Evolutionary conservation across 2,797 vertebrate genomes (phyloP).

Genomic region (Protonibea diacanthus): DNA sequence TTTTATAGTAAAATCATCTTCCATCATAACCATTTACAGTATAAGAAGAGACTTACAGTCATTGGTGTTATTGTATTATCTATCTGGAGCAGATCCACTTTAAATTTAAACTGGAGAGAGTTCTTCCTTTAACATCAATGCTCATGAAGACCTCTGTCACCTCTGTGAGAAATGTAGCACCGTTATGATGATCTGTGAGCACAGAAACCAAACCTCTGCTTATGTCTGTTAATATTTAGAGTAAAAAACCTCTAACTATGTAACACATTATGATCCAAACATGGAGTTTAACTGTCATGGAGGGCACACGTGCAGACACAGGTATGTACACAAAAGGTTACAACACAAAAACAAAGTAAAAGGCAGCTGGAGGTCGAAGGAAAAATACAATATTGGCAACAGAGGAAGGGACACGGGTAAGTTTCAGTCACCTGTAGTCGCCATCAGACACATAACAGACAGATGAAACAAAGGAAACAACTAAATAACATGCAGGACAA

Average conservation of each 20-base stretch:
- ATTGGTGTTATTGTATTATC: too few relatives aligned
- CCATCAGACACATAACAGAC: too few relatives aligned
- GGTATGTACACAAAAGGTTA: too few relatives aligned
- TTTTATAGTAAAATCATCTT: neutral
- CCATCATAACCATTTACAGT: neutral
- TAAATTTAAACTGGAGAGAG: neutral
- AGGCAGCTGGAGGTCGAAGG: too few relatives aligned
- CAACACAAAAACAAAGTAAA: too few relatives aligned
- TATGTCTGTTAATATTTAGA: neutral
- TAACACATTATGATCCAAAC: neutral
- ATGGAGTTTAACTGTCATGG: neutral
- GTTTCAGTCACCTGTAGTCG: too few relatives aligned
- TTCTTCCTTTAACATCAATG: neutral
- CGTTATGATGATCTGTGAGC: constrained; percentile 9
- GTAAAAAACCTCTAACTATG: neutral
- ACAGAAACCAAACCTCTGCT: neutral
- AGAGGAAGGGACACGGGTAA: too few relatives aligned
- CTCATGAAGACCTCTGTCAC: constrained; percentile 5
- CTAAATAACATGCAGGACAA: too few relatives aligned
- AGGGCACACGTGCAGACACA: too few relatives aligned
- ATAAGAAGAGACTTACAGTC: neutral
- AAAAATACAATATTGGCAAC: too few relatives aligned
- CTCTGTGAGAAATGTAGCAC: constrained; percentile 54
- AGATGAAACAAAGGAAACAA: too few relatives aligned
- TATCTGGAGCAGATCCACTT: neutral